Conservation (phyloP, 2,113 vertebrate genomes). For the Misgurnus mizolepis region DNA sequence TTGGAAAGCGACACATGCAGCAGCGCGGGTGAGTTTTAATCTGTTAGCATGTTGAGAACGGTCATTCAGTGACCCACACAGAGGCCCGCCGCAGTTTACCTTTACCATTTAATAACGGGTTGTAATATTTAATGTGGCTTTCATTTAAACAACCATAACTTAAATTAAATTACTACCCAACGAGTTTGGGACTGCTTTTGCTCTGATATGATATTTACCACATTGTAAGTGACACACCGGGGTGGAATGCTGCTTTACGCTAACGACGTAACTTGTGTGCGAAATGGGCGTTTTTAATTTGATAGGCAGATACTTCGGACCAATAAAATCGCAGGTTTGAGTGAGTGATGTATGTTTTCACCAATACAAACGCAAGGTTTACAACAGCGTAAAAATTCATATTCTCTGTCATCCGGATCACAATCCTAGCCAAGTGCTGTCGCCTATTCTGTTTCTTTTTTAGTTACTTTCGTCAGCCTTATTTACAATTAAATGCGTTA, state of each 20-base stretch:
- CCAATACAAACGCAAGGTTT: conserved; percentile 36
- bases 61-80: conserved; percentile 58
- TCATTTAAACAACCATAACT: neutral
- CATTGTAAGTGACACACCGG: conserved; percentile 6
- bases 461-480: neutral
- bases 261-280: conserved; percentile 37
- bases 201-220: neutral
- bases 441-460: neutral
- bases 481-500: neutral
- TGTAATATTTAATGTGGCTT: no score
- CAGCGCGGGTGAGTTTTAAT: conserved; percentile 59
- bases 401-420: conserved; percentile 35
- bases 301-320: conserved; percentile 11
- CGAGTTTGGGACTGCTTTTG: neutral
- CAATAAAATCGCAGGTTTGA: conserved; percentile 3
- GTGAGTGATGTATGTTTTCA: neutral
- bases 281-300: conserved; percentile 20
- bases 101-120: neutral
- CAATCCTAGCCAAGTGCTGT: neutral
- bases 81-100: conserved; percentile 9
- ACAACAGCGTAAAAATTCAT: conserved; percentile 27
- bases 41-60: conserved; percentile 28
- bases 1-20: conserved; percentile 61
- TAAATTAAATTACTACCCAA: neutral
- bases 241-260: conserved; percentile 15